These are phyloP conservation scores for Ceratotherium simum DNA, from an alignment of 2,113 vertebrate genomes.

Conservation along the genomic window DNA sequence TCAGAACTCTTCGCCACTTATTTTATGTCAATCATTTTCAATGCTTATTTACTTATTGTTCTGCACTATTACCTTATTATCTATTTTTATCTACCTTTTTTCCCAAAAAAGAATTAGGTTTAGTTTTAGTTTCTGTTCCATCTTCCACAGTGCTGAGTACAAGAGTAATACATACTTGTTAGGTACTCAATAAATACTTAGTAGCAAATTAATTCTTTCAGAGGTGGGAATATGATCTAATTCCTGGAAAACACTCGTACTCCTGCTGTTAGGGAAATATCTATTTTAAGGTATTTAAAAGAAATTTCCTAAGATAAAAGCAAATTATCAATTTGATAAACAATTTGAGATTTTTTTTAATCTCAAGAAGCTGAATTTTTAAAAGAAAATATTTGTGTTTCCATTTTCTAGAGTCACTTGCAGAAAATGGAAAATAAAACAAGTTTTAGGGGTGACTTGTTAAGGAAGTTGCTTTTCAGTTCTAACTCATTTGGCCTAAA, in stretches of 20 bases:
- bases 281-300: not conserved
- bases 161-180: not conserved
- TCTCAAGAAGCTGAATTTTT: not conserved
- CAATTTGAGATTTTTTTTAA: not conserved
- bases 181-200: not conserved
- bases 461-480: not conserved
- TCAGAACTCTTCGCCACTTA: not conserved
- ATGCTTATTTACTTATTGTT: not conserved
- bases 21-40: not conserved
- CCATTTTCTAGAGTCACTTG: not conserved
- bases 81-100: not conserved
- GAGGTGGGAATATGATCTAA: not conserved
- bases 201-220: not conserved
- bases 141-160: not conserved
- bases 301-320: not conserved
- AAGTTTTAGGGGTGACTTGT: not conserved
- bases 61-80: not conserved
- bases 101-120: not conserved
- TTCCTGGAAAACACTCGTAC: not conserved
- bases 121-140: not conserved
- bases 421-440: not conserved
- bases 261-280: not conserved
- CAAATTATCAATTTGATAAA: not conserved
- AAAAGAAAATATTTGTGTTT: not conserved
- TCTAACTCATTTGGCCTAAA: not conserved